These are phyloP conservation scores for Mellilla xanthometata DNA, from an alignment of 2,888 invertebrate genomes.

Conservation along the genomic window DNA sequence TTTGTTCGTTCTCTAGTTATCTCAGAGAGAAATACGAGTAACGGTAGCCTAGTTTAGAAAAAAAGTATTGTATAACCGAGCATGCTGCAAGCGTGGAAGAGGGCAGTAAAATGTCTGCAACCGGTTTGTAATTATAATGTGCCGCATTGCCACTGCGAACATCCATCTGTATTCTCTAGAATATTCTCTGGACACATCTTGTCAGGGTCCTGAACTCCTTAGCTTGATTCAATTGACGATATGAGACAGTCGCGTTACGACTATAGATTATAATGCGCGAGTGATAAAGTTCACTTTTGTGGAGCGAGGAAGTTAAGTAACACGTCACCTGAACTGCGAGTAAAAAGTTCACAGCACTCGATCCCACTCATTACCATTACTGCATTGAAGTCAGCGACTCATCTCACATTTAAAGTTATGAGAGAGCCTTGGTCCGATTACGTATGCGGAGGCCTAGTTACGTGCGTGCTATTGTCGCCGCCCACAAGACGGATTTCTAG, in stretches of 20 bases:
- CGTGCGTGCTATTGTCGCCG: constrained; percentile 36
- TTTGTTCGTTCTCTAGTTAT: no score
- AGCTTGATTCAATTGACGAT: no score
- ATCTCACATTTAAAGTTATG: constrained; percentile 50
- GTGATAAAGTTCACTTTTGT: no score
- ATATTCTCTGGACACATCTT: no score
- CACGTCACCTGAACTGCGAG: background rate
- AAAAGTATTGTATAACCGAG: background rate
- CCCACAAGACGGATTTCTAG: constrained; percentile 52
- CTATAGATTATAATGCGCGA: no score
- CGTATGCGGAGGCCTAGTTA: constrained; percentile 45
- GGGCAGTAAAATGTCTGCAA: constrained; percentile 18
- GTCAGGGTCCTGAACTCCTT: no score
- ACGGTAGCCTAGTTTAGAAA: background rate
- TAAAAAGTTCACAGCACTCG: constrained; percentile 5
- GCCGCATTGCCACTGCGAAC: constrained; percentile 16
- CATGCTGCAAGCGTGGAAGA: constrained; percentile 2
- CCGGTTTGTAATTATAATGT: constrained; percentile 30
- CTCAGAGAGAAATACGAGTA: no score
- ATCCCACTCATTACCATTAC: constrained; percentile 16
- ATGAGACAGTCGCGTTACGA: no score
- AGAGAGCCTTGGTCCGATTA: constrained; percentile 55
- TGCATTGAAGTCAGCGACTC: constrained; percentile 38
- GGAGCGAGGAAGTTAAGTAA: background rate
- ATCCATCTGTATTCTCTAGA: constrained; percentile 10